Conservation (phyloP, 1,140 invertebrate genomes). For the Oncopeltus fasciatus region DNA sequence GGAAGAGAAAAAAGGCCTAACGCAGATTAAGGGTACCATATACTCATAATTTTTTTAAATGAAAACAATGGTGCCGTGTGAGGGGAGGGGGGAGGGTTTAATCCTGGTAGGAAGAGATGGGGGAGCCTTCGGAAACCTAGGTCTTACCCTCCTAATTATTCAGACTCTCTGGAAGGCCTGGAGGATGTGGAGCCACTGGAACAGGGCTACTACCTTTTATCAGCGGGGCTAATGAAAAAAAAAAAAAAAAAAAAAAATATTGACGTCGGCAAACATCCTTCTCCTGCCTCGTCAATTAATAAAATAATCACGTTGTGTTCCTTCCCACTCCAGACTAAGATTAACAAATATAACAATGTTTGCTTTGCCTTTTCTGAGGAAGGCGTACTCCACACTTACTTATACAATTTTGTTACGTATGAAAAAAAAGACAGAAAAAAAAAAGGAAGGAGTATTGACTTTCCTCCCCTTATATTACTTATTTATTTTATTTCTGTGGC, state of each 20-base stretch:
- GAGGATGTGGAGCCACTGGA: background rate
- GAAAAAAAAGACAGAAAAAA: no score
- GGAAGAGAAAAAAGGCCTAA: background rate
- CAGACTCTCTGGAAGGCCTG: background rate
- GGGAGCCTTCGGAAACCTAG: background rate
- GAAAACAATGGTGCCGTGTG: background rate
- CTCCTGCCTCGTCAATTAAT: background rate
- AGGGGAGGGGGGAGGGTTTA: slow-evolving; percentile 2
- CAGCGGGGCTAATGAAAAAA: background rate
- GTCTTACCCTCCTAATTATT: background rate
- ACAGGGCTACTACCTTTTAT: background rate
- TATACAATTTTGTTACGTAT: no score
- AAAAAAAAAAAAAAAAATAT: background rate
- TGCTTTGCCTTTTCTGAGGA: background rate
- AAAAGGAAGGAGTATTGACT: background rate
- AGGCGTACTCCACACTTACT: slow-evolving; percentile 1
- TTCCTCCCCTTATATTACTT: background rate
- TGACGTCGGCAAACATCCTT: background rate
- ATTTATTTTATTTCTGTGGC: background rate
- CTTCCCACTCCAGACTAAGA: slow-evolving; percentile 1
- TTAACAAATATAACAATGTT: slow-evolving; percentile 4
- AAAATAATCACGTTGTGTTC: slow-evolving; percentile 3
- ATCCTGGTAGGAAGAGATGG: background rate
- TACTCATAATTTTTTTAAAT: slow-evolving; percentile 3
- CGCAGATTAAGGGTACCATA: background rate